These are phyloP conservation scores for Cassiopea andromeda DNA, from an alignment of 30 jellyfish, hydroid and myxozoan genomes.

Conservation along the genomic window DNA sequence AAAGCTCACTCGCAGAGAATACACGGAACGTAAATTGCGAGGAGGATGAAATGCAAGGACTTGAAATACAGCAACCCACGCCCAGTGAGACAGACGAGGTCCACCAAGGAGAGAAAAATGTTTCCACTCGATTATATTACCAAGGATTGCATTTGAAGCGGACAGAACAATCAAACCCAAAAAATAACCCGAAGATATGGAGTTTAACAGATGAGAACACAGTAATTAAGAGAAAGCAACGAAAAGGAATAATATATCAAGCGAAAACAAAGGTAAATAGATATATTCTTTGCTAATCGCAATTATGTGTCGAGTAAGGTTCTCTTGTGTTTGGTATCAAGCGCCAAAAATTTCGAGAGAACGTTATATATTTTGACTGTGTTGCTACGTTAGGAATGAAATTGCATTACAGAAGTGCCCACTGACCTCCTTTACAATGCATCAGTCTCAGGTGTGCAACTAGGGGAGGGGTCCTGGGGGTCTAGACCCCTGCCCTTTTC, in stretches of 20 bases:
- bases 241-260: constrained; percentile 25
- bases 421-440: too few species aligned
- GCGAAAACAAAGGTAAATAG: constrained; percentile 10
- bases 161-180: neutral
- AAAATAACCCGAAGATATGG: neutral
- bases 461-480: too few species aligned
- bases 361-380: too few species aligned
- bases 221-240: neutral
- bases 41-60: neutral
- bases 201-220: constrained; percentile 27
- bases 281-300: neutral
- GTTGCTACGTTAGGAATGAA: too few species aligned
- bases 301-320: neutral
- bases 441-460: too few species aligned
- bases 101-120: neutral
- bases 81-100: neutral
- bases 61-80: neutral
- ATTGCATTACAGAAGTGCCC: too few species aligned
- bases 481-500: too few species aligned
- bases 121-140: neutral
- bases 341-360: too few species aligned
- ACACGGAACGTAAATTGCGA: neutral
- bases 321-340: too few species aligned
- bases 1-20: neutral
- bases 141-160: neutral